phyloP scores from a whole-genome alignment of 1,140 invertebrate genomes.

The Hermetia illucens region DNA sequence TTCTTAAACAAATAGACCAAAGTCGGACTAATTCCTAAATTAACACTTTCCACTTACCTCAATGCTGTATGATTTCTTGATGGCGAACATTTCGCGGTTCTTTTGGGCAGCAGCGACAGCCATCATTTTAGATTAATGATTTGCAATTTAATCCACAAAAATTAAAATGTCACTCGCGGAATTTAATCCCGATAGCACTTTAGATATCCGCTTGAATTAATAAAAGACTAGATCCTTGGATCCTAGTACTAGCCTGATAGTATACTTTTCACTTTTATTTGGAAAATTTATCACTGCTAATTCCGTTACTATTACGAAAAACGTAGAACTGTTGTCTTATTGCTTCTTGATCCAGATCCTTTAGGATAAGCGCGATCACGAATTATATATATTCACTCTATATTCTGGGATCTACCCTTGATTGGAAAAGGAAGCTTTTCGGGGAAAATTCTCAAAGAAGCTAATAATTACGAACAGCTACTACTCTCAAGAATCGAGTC shows the following conservation, averaged over 20 bases:
- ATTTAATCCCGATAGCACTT: conserved; percentile 3
- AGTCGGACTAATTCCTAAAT: too few relatives aligned
- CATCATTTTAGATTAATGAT: conserved; percentile 41
- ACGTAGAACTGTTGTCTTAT: neutral
- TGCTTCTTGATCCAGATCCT: too few relatives aligned
- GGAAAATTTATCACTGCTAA: neutral
- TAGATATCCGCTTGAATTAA: neutral
- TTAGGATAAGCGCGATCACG: neutral
- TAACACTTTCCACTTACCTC: conserved; percentile 67
- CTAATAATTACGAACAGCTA: conserved; percentile 25
- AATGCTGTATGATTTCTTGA: conserved; percentile 93
- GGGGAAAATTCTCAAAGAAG: conserved; percentile 12
- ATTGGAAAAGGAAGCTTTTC: neutral
- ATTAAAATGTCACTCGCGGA: neutral
- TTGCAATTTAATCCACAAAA: conserved; percentile 7
- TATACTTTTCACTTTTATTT: neutral
- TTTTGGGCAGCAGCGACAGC: conserved; percentile 77
- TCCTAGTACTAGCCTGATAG: neutral
- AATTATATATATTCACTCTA: neutral
- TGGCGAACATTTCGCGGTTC: conserved; percentile 86
- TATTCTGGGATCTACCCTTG: neutral
- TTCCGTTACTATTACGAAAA: neutral
- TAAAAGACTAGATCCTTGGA: neutral
- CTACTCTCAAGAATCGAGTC: conserved; percentile 21
- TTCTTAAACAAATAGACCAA: neutral